Base-by-base conservation (phyloP, 2,113 vertebrate species). In the Sinocyclocheilus rhinocerous region DNA sequence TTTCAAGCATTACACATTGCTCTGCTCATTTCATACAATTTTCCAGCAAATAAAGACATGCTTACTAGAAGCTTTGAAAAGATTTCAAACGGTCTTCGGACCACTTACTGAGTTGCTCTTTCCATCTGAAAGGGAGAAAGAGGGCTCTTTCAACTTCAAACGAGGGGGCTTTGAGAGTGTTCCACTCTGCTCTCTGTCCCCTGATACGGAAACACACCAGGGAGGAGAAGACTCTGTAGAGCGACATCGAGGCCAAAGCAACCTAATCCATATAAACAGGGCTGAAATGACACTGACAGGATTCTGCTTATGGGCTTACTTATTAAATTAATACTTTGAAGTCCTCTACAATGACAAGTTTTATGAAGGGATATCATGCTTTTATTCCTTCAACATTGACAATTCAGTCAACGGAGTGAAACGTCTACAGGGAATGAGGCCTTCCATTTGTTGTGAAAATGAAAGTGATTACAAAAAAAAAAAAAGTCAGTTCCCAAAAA, bases 71-170 rank as follows among this genome's bases (percentile, higher is more conserved):
- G 76, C 81, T 86, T 85, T 87, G 85, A 87, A 84, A 78, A 86
- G 88, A 36, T 67, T 81, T 81, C 78, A 78, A 57, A 73, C 39
- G 20, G 78, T 69, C 50, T 84, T 81, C 50, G 33, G 67, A 61
- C 76, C 50, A 80, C 85, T 76, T 57, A 48, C 87, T 80, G 81
- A 75, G 72, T 52, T 83, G 29, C 67, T 67, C 70, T 73, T 72
- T 84, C 76, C 59, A 79, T 80, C 65, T 81, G 20, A 67, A 86
- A 84, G 70, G 33, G 24, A 86, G 45, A 67, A 36, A 52, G 83
- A 85, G 48, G 50, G 84, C 70, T 87, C 82, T 88, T 87, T 89
- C 61, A 84, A 73, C 87, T 76, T 86, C 33, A 84, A 61, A 86
- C 20, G 22, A 73, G 69, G 5, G 67, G 50, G 45, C 76, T 75